A percentile compares a stretch with the other conserved stretches of the same genome.
Evolutionary conservation across 1,140 invertebrate genomes (phyloP).

Genomic region (Leucophenga varia): DNA sequence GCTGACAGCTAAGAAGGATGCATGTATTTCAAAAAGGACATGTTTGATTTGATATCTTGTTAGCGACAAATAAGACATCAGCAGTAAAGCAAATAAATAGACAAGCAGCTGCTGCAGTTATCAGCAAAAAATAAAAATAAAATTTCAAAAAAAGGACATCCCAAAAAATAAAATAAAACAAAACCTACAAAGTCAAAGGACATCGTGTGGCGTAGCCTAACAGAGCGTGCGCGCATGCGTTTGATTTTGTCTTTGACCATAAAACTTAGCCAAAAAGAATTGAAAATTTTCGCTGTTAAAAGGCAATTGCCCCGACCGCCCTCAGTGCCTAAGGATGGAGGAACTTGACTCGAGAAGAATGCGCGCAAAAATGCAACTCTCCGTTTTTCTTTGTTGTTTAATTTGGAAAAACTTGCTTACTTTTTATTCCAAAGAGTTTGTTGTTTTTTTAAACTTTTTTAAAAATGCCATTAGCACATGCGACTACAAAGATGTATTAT

Average conservation of each 20-base stretch:
- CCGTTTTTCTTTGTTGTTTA: conserved; percentile 29
- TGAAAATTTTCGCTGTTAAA: conserved; percentile 27
- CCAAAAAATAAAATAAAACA: background rate
- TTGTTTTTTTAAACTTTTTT: no score
- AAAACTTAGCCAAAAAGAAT: conserved; percentile 29
- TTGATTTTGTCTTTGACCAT: conserved; percentile 14
- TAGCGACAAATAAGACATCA: conserved; percentile 35
- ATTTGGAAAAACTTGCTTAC: conserved; percentile 48
- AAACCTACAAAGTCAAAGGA: conserved; percentile 17
- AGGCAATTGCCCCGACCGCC: conserved; percentile 35
- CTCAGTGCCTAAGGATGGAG: conserved; percentile 9
- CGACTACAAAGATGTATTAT: no score
- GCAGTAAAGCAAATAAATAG: conserved; percentile 16
- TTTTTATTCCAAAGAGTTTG: no score
- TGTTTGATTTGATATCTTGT: no score
- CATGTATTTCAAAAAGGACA: background rate
- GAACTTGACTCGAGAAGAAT: no score
- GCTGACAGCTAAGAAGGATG: conserved; percentile 27
- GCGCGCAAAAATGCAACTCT: background rate
- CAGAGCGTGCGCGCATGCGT: no score
- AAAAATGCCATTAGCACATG: background rate
- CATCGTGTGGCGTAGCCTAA: conserved; percentile 28
- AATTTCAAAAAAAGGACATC: conserved; percentile 21
- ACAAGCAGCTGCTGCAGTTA: conserved; percentile 34
- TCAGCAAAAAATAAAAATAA: no score